Percentiles rank a stretch among this genome's conserved stretches.
Conservation (phyloP, 2,888 invertebrate genomes). For the Drosophila multiciliata region DNA sequence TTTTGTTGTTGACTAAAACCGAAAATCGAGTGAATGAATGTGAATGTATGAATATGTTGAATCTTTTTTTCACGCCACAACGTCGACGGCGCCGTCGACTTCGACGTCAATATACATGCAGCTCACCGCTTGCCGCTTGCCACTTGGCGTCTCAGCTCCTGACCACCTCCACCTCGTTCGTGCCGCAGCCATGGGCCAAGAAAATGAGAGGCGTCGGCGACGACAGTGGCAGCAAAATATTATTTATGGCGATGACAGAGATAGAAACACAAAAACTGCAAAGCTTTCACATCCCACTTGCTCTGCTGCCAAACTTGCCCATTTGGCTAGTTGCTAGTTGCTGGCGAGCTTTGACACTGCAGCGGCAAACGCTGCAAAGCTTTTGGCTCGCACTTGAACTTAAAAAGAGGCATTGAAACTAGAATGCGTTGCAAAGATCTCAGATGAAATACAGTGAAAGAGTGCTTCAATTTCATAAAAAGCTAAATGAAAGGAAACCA, state of each 20-base stretch:
- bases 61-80: conserved; percentile 43
- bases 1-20: conserved; percentile 69
- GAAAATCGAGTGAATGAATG: conserved; percentile 48
- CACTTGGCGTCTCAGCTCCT: conserved; percentile 11
- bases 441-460: no score
- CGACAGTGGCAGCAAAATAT: conserved; percentile 53
- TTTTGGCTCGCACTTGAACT: conserved; percentile 45
- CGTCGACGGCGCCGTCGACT: conserved; percentile 26
- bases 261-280: conserved; percentile 15
- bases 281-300: conserved; percentile 32
- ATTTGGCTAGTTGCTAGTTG: conserved; percentile 9
- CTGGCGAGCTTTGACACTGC: conserved; percentile 25
- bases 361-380: conserved; percentile 10
- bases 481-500: not conserved
- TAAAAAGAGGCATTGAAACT: conserved; percentile 26
- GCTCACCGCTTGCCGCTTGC: conserved; percentile 11
- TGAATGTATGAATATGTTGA: conserved; percentile 46
- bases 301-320: conserved; percentile 13
- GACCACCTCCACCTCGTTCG: not conserved
- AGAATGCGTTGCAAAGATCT: conserved; percentile 12
- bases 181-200: conserved; percentile 10
- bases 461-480: not conserved
- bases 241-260: conserved; percentile 60
- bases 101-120: conserved; percentile 28
- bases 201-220: conserved; percentile 26